Conservation (phyloP, 2,797 vertebrate genomes). For the Oreonectes daqikongensis region DNA sequence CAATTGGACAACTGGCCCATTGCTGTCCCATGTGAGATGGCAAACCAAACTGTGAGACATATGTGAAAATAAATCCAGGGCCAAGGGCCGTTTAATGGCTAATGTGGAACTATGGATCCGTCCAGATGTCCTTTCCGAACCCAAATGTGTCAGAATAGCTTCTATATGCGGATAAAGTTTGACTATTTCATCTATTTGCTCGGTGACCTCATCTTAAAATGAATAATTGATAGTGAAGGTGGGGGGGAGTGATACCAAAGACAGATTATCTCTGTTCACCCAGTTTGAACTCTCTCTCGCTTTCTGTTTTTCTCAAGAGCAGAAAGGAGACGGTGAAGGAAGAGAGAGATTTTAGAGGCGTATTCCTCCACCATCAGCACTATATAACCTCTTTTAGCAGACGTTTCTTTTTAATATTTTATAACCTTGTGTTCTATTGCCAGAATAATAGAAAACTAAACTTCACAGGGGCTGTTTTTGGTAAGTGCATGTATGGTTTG, state of each 20-base stretch:
- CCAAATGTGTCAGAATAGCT: slow-evolving; percentile 51
- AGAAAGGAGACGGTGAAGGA: slow-evolving; percentile 14
- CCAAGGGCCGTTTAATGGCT: slow-evolving; percentile 48
- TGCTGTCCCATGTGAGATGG: slow-evolving; percentile 41
- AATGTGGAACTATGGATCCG: slow-evolving; percentile 32
- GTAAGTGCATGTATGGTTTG: background rate
- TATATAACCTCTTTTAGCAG: slow-evolving; percentile 49
- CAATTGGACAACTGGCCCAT: slow-evolving; percentile 26
- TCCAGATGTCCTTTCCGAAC: slow-evolving; percentile 39
- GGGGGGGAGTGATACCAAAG: slow-evolving; percentile 54
- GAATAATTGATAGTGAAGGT: slow-evolving; percentile 68
- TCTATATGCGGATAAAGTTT: slow-evolving; percentile 56
- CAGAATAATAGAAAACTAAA: slow-evolving; percentile 51
- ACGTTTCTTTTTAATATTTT: slow-evolving; percentile 54
- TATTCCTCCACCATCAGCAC: slow-evolving; percentile 42
- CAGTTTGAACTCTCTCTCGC: slow-evolving; percentile 38
- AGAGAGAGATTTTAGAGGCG: slow-evolving; percentile 27
- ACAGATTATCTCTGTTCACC: slow-evolving; percentile 46
- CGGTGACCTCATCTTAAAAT: slow-evolving; percentile 69
- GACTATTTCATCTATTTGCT: slow-evolving; percentile 61
- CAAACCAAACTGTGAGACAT: slow-evolving; percentile 43
- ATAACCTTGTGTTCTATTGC: slow-evolving; percentile 48
- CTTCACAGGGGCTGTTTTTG: slow-evolving; percentile 18
- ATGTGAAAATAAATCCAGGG: slow-evolving; percentile 47
- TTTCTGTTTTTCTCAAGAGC: slow-evolving; percentile 21